Evolutionary conservation across 2,797 vertebrate species (phyloP).

Genomic region (Hirundo rustica): DNA sequence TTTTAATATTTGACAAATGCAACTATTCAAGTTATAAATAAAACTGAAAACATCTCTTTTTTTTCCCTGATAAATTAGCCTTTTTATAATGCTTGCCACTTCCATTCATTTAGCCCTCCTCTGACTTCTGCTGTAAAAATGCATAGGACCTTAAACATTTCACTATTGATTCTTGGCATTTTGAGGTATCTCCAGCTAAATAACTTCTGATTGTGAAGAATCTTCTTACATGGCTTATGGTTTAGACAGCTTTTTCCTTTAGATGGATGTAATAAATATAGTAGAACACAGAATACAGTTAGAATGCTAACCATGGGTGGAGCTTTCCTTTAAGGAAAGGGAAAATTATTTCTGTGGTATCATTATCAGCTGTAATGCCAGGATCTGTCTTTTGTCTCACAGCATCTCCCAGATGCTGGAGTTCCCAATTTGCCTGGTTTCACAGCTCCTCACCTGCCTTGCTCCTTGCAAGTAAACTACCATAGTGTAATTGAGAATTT

Average conservation of each 20-base stretch:
- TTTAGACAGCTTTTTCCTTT: neutral
- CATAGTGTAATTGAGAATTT: neutral
- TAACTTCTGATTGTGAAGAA: neutral
- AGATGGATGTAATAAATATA: neutral
- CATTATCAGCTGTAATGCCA: neutral
- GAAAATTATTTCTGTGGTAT: neutral
- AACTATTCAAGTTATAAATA: neutral
- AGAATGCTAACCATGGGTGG: neutral
- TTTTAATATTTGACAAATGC: neutral
- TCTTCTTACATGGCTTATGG: neutral
- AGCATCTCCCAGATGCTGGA: neutral
- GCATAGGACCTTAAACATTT: fast-evolving
- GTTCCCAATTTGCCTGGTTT: neutral
- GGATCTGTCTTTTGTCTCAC: neutral
- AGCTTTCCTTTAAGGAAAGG: neutral
- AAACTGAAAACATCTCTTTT: fast-evolving
- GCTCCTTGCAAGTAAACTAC: neutral
- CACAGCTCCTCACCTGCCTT: neutral
- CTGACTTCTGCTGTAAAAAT: neutral
- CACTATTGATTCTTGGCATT: neutral
- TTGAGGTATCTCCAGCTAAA: neutral
- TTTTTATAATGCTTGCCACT: neutral
- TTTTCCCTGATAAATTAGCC: neutral
- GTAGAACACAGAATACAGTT: neutral
- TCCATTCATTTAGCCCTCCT: neutral